Evolutionary conservation across 2,113 vertebrate species (phyloP).

Genomic region (Corapipo altera): DNA sequence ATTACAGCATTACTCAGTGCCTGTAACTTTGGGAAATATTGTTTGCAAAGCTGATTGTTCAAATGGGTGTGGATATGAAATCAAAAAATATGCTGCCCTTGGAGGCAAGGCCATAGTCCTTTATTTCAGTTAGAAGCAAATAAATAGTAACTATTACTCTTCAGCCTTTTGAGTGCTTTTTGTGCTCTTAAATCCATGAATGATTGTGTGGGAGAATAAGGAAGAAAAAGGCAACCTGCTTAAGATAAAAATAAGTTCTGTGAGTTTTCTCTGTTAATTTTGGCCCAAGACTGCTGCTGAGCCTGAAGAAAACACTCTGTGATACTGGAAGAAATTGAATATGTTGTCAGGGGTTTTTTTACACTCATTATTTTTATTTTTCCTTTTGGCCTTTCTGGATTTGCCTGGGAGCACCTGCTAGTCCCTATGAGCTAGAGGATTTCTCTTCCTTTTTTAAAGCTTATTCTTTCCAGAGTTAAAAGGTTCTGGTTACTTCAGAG

Average conservation of each 20-base stretch:
- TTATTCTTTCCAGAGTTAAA: not conserved
- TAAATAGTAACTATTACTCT: not conserved
- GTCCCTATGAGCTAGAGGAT: not conserved
- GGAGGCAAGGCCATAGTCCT: not conserved
- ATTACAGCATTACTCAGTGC: not conserved
- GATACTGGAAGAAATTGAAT: not conserved
- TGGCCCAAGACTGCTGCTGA: not conserved
- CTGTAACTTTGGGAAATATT: not conserved
- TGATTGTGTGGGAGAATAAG: not conserved
- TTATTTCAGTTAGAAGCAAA: not conserved
- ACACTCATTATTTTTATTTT: not conserved
- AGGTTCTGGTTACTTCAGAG: not conserved
- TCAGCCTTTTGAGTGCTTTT: not conserved
- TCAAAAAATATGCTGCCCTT: slow-evolving; percentile 21
- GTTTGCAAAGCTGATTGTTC: not conserved
- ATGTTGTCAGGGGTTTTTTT: not conserved
- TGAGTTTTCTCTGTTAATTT: not conserved
- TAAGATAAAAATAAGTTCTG: not conserved
- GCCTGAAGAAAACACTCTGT: not conserved
- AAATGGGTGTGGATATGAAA: slow-evolving; percentile 24
- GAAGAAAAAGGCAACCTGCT: not conserved
- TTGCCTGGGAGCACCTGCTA: not conserved
- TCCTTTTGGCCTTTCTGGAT: not conserved
- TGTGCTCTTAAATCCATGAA: not conserved
- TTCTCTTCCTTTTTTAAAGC: not conserved